Conservation (phyloP, 2,113 vertebrate species). For the Acanthisitta chloris region DNA sequence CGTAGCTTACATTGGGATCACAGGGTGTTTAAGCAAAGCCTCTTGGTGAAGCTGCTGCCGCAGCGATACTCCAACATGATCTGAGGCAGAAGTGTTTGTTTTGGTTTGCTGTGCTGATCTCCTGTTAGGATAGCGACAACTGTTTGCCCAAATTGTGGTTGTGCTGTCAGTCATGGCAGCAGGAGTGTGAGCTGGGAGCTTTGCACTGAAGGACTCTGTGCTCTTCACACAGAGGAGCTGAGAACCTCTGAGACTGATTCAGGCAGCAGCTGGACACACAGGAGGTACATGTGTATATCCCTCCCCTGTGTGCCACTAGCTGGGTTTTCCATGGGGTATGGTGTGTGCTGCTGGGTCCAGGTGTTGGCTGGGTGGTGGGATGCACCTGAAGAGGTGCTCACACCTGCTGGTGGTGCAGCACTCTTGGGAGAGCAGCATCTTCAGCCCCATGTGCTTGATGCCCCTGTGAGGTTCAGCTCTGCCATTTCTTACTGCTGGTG, state of each 20-base stretch:
- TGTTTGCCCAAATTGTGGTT: background rate
- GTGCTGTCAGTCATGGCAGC: background rate
- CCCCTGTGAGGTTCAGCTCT: background rate
- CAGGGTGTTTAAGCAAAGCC: background rate
- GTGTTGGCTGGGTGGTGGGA: background rate
- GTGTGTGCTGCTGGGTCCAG: background rate
- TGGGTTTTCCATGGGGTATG: background rate
- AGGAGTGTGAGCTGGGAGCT: background rate
- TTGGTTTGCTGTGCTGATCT: fast-evolving
- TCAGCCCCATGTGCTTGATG: background rate
- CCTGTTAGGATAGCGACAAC: background rate
- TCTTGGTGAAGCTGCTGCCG: background rate
- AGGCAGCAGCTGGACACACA: fast-evolving
- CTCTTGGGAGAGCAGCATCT: background rate
- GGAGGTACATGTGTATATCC: fast-evolving
- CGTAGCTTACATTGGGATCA: background rate
- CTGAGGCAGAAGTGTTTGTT: background rate
- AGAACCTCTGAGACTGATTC: background rate
- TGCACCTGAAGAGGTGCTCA: background rate
- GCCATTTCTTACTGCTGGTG: background rate
- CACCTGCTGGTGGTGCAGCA: background rate
- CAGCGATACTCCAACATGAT: fast-evolving
- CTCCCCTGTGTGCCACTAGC: background rate
- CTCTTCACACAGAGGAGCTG: fast-evolving
- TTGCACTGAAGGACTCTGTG: background rate